These are phyloP conservation scores for Drosophila multiciliata DNA, from an alignment of 2,888 invertebrate species.

Conservation along the genomic window DNA sequence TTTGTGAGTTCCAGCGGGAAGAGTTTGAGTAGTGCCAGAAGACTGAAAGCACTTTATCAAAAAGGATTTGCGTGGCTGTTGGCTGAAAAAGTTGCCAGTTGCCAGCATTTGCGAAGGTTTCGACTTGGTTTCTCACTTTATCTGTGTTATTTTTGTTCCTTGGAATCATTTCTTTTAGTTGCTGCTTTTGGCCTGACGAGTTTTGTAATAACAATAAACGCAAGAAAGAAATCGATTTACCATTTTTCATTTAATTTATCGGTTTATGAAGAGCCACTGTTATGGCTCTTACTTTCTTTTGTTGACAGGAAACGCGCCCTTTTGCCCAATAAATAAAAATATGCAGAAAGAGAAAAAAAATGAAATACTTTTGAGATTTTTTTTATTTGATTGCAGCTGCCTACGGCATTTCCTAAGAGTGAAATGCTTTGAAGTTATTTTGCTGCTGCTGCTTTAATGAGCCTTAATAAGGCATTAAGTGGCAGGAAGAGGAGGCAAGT, in stretches of 20 bases:
- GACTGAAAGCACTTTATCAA: slow-evolving; percentile 77
- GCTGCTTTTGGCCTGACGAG: slow-evolving; percentile 52
- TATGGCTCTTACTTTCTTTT: slow-evolving; percentile 42
- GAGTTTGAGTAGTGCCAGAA: slow-evolving; percentile 26
- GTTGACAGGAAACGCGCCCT: slow-evolving; percentile 51
- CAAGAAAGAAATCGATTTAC: slow-evolving; percentile 74
- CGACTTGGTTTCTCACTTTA: slow-evolving; percentile 13
- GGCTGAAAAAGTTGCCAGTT: slow-evolving; percentile 32
- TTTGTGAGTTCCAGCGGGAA: slow-evolving; percentile 15
- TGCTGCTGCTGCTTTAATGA: slow-evolving; percentile 57
- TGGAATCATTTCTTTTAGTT: slow-evolving; percentile 32
- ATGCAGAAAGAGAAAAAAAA: slow-evolving; percentile 1
- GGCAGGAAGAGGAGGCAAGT: background rate
- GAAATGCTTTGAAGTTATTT: slow-evolving; percentile 50
- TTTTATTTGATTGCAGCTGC: slow-evolving; percentile 65
- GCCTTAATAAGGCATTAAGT: slow-evolving; percentile 54
- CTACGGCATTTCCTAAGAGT: slow-evolving; percentile 31
- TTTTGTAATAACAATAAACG: slow-evolving; percentile 77
- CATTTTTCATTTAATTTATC: slow-evolving; percentile 78
- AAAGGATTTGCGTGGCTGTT: slow-evolving; percentile 67
- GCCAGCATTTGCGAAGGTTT: slow-evolving; percentile 51
- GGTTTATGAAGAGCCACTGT: slow-evolving; percentile 67
- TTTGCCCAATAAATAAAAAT: slow-evolving; percentile 19
- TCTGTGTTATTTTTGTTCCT: slow-evolving; percentile 7
- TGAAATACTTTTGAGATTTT: slow-evolving; percentile 48